Percentiles rank a stretch among this genome's conserved stretches.
phyloP scores from a whole-genome alignment of 1,140 invertebrate species.

The Platyura marginata region DNA sequence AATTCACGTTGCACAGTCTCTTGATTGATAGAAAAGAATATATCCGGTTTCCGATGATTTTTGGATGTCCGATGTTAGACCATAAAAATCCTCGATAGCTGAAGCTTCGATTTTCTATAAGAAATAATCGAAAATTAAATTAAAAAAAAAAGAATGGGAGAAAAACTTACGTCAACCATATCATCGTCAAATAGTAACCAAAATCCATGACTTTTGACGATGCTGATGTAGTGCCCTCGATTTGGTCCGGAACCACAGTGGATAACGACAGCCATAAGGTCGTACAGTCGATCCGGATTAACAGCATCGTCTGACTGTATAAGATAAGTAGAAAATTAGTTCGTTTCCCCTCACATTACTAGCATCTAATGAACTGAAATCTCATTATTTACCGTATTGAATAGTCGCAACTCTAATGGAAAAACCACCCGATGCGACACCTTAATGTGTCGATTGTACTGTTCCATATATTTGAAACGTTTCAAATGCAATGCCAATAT shows the following conservation, averaged over 20 bases:
- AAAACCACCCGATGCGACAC: constrained; percentile 98
- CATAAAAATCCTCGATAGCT: constrained; percentile 98
- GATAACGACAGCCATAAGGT: constrained; percentile 96
- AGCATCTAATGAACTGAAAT: neutral
- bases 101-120: constrained; percentile 96
- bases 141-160: constrained; percentile 3
- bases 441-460: constrained; percentile 96
- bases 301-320: constrained; percentile 90
- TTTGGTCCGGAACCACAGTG: constrained; percentile 99
- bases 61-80: constrained; percentile 92
- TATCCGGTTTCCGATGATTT: constrained; percentile 99
- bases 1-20: constrained; percentile 36
- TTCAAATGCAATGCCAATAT: constrained; percentile 96
- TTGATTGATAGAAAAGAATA: constrained; percentile 97
- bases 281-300: constrained; percentile 93
- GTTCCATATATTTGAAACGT: constrained; percentile 98
- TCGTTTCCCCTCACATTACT: too few species aligned
- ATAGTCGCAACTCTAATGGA: constrained; percentile 89
- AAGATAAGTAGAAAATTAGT: too few species aligned
- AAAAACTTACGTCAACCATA: constrained; percentile 84
- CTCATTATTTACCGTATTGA: constrained; percentile 73
- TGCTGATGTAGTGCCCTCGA: constrained; percentile 97
- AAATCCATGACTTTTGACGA: constrained; percentile 97
- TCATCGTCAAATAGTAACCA: constrained; percentile 99
- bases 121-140: constrained; percentile 3